Percentiles rank a stretch among this genome's conserved stretches.
Conservation (phyloP, 2,113 vertebrate species). For the Hylia prasina region DNA sequence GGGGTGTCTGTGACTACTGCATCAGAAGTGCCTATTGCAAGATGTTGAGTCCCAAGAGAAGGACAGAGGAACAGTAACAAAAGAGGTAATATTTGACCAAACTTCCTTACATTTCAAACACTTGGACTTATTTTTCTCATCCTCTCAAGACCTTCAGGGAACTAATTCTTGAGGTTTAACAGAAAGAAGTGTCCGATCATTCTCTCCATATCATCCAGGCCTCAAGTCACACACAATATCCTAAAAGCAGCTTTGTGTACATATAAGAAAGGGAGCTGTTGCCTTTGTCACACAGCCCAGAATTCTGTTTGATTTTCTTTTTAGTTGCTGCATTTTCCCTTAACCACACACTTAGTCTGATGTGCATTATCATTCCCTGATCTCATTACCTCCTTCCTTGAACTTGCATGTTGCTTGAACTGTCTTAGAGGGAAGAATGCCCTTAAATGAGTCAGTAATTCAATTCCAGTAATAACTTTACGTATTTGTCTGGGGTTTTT, state of each 20-base stretch:
- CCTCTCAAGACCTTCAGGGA: background rate
- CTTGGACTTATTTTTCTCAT: background rate
- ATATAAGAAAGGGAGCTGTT: background rate
- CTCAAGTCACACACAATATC: background rate
- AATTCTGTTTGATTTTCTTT: constrained; percentile 3
- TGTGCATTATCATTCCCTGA: constrained; percentile 17
- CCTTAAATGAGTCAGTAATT: background rate
- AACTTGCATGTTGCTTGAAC: background rate
- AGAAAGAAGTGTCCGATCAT: background rate
- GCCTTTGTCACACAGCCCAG: background rate
- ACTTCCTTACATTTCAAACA: background rate
- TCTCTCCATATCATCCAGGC: background rate
- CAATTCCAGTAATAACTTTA: background rate
- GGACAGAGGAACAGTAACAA: background rate
- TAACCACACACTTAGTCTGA: constrained; percentile 12
- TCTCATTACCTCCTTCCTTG: constrained; percentile 22
- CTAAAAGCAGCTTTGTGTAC: background rate
- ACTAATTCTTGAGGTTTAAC: background rate
- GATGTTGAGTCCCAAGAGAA: background rate
- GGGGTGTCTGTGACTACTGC: background rate
- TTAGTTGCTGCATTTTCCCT: background rate
- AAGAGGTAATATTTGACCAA: background rate
- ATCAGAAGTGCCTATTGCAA: background rate
- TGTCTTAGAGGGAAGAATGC: background rate
- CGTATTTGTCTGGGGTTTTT: background rate